Evolutionary conservation across 2,113 vertebrate species (phyloP), one percentile per base, ranked within the genome.

Genomic region (Piaya cayana): DNA sequence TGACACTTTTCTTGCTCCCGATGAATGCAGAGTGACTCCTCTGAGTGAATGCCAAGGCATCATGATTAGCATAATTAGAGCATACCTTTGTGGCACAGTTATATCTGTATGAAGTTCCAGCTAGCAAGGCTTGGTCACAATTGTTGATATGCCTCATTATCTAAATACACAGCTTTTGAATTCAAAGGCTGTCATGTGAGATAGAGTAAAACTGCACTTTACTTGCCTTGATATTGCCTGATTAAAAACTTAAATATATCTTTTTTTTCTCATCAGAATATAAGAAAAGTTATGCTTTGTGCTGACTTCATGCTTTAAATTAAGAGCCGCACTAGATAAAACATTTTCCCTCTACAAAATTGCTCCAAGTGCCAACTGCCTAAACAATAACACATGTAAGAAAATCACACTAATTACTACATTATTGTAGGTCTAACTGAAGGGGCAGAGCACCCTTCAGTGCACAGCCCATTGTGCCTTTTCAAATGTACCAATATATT

Each of bases 1-100:
- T 97, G 97, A 95, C 95, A 94, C 74, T 74, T 85, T 80, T 74
- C 76, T 82, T 76, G 82, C 88, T 94, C 92, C 70, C 27, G 32
- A 63, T 88, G 93, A 97, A 95, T 93, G 74, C 30, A 86, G 92
- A 97, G 92, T 71, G 95, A 94, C 78, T 97, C 74, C 92, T 95
- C 87, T 70, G 77, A 97, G 78, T 43, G 95, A 97, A 93, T 75
- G 95, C 94, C 95, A 96, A 85, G 82, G 67, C 95, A 87, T 19
- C 1, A 1, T 88, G 93, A 97, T 98, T 97, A 96, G 78, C 96
- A 92, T 97, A 97, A 97, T 97, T 97, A 97, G 94, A 97, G 90
- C 94, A 94, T 76, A 95, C 95, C 86, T 96, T 88, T 69, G 94
- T 91, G 93, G 55, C 81, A 77, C 77, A 58, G 91, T 96, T 91